These are phyloP conservation scores for Syngnathus scovelli DNA, from an alignment of 2,113 vertebrate species.

Conservation along the genomic window DNA sequence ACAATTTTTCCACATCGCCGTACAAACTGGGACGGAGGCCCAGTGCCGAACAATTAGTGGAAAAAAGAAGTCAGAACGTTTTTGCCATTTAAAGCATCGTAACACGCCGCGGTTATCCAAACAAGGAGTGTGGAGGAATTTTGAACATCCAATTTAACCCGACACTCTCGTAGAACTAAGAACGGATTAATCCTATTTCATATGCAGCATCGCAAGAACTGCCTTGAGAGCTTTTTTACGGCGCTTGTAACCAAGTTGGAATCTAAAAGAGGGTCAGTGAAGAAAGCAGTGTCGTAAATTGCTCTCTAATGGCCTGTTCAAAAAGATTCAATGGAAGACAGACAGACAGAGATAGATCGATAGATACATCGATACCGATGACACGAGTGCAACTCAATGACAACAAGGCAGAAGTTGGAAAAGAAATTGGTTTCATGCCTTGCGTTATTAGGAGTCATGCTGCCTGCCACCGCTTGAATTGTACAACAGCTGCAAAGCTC, in stretches of 20 bases:
- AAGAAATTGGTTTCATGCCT: constrained; percentile 29
- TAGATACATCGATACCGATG: too few relatives aligned
- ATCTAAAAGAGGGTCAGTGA: constrained; percentile 29
- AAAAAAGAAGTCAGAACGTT: constrained; percentile 19
- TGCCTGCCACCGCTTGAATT: constrained; percentile 34
- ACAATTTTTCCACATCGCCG: constrained; percentile 31
- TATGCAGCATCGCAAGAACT: constrained; percentile 4
- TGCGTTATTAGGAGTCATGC: constrained; percentile 36
- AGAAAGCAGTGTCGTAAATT: constrained; percentile 41
- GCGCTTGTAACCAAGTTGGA: constrained; percentile 29
- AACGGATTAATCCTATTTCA: constrained; percentile 17
- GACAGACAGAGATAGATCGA: too few relatives aligned
- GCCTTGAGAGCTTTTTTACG: constrained; percentile 34
- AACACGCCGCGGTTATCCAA: not conserved
- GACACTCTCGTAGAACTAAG: constrained; percentile 8
- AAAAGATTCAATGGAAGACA: constrained; percentile 39
- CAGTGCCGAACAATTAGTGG: constrained; percentile 32
- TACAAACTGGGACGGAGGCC: constrained; percentile 32
- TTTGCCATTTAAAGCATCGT: constrained; percentile 23
- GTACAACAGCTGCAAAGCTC: constrained; percentile 59
- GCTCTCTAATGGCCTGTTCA: constrained; percentile 32
- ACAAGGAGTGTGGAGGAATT: not conserved
- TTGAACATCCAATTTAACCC: not conserved
- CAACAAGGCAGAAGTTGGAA: constrained; percentile 10
- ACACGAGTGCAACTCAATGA: not conserved